phyloP scores from a whole-genome alignment of 2,797 vertebrate genomes.

The Anableps anableps region DNA sequence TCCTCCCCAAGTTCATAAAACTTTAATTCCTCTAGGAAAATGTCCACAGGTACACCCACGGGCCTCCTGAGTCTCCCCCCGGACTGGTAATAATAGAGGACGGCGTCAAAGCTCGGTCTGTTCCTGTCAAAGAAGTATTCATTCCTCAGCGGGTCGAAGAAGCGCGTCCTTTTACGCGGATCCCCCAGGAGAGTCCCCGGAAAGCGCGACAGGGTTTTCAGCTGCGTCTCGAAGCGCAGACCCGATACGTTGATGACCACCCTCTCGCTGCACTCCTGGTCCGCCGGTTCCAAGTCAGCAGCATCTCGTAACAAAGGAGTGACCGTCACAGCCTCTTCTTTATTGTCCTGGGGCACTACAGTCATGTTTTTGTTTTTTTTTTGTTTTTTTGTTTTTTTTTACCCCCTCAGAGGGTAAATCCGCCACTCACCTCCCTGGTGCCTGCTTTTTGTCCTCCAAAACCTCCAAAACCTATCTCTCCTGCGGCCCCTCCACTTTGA shows the following conservation, averaged over 20 bases:
- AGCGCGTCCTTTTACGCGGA: slow-evolving; percentile 89
- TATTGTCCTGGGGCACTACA: slow-evolving; percentile 82
- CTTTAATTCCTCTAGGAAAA: slow-evolving; percentile 92
- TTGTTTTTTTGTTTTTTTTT: slow-evolving; percentile 44
- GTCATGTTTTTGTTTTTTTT: slow-evolving; percentile 74
- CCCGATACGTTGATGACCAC: slow-evolving; percentile 94
- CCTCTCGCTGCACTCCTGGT: slow-evolving; percentile 88
- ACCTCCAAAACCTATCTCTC: slow-evolving; percentile 50
- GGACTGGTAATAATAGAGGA: slow-evolving; percentile 95
- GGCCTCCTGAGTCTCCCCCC: slow-evolving; percentile 91
- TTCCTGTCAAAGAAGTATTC: slow-evolving; percentile 97
- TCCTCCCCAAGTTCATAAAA: slow-evolving; percentile 93
- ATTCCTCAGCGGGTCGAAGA: slow-evolving; percentile 90
- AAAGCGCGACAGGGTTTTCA: slow-evolving; percentile 91
- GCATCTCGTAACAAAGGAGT: slow-evolving; percentile 69
- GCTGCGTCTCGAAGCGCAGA: slow-evolving; percentile 92
- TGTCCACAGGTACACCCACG: slow-evolving; percentile 90
- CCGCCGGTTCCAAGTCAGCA: slow-evolving; percentile 78
- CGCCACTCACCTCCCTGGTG: slow-evolving; percentile 67
- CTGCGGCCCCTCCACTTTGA: slow-evolving; percentile 27
- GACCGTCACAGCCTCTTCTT: slow-evolving; percentile 77
- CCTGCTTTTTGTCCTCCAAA: slow-evolving; percentile 53
- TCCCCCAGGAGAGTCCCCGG: slow-evolving; percentile 91
- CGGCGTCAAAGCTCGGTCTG: slow-evolving; percentile 92
- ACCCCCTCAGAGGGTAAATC: slow-evolving; percentile 68